Evolutionary conservation across 2,797 vertebrate species (phyloP).

Genomic region (Bradypodion ventrale): DNA sequence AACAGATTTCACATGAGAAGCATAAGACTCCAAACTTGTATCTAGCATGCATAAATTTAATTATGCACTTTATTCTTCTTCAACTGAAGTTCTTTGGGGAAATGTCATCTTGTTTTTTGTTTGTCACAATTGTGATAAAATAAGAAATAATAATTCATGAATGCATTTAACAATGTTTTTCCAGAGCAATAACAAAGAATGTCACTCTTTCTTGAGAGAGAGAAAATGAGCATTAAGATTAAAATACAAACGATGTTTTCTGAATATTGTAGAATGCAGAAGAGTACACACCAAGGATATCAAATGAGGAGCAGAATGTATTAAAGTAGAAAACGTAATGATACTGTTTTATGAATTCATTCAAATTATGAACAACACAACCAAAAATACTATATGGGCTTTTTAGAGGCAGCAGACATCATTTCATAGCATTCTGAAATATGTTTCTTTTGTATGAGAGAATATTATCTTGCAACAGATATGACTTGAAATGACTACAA

Average conservation of each 20-base stretch:
- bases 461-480: too few relatives aligned
- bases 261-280: slow-evolving; percentile 40
- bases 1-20: slow-evolving; percentile 62
- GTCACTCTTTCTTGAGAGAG: slow-evolving; percentile 30
- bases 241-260: slow-evolving; percentile 33
- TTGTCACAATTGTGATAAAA: slow-evolving; percentile 39
- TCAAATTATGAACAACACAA: too few relatives aligned
- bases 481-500: too few relatives aligned
- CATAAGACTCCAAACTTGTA: slow-evolving; percentile 59
- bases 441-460: too few relatives aligned
- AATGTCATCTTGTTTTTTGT: slow-evolving; percentile 40
- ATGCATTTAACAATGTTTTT: slow-evolving; percentile 2
- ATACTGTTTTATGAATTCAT: neutral
- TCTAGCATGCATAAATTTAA: slow-evolving; percentile 58
- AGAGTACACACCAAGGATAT: slow-evolving; percentile 8
- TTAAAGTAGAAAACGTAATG: slow-evolving; percentile 24
- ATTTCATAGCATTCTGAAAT: too few relatives aligned
- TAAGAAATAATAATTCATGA: neutral
- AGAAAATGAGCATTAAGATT: slow-evolving; percentile 31
- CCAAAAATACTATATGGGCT: too few relatives aligned
- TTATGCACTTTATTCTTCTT: slow-evolving; percentile 45
- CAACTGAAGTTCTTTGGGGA: slow-evolving; percentile 8
- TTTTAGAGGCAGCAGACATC: too few relatives aligned
- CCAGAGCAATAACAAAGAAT: slow-evolving; percentile 32
- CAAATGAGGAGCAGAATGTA: slow-evolving; percentile 12